Percentiles rank a stretch among this genome's conserved stretches.
phyloP scores from a whole-genome alignment of 2,113 vertebrate species.

The Bubo scandiacus region DNA sequence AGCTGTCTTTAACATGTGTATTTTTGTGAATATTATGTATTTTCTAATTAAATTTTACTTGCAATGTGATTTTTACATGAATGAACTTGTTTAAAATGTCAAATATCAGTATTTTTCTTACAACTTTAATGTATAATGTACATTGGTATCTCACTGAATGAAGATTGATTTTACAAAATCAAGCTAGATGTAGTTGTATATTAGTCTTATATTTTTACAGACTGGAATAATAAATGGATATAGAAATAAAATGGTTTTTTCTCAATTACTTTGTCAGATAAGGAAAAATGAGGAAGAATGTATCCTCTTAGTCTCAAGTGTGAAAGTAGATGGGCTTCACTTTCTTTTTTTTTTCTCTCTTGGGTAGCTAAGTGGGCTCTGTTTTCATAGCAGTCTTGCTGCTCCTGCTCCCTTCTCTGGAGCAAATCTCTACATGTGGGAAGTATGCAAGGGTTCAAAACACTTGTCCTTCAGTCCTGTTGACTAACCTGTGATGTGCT shows the following conservation, averaged over 20 bases:
- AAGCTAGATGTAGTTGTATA: slow-evolving; percentile 79
- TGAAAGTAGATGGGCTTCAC: neutral
- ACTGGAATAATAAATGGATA: slow-evolving; percentile 74
- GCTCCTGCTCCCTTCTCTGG: neutral
- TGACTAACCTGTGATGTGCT: neutral
- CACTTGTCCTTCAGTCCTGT: neutral
- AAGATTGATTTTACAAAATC: slow-evolving; percentile 81
- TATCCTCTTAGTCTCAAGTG: neutral
- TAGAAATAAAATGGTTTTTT: slow-evolving; percentile 62
- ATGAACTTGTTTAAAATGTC: slow-evolving; percentile 82
- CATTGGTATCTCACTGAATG: slow-evolving; percentile 80
- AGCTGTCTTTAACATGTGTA: slow-evolving; percentile 73
- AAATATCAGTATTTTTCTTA: slow-evolving; percentile 89
- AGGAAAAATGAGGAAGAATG: neutral
- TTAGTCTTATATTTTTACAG: slow-evolving; percentile 82
- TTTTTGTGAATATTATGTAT: slow-evolving; percentile 79
- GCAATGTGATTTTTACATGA: slow-evolving; percentile 83
- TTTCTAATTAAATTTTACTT: slow-evolving; percentile 85
- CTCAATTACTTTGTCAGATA: neutral
- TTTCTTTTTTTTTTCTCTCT: no score
- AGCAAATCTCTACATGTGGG: rapidly evolving
- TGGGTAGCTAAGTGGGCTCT: neutral
- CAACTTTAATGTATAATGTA: slow-evolving; percentile 81
- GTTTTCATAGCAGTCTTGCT: neutral
- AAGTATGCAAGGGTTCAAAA: neutral